Percentiles rank a stretch among this genome's conserved stretches.
phyloP scores from a whole-genome alignment of 2,113 vertebrate species.

The Etia nguti region DNA sequence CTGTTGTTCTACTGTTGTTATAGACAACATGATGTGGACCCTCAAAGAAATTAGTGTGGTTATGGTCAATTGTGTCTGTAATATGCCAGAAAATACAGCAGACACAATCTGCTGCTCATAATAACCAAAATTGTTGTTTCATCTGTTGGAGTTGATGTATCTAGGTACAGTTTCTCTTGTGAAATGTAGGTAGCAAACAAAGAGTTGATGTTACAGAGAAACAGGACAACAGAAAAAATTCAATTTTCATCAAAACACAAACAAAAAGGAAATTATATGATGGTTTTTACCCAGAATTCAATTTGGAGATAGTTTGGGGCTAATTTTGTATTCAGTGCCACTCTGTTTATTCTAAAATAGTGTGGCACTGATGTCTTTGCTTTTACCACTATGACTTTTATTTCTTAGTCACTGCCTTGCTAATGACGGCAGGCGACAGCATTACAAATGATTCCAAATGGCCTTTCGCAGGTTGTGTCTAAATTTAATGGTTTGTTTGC shows the following conservation, averaged over 20 bases:
- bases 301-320: neutral
- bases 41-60: slow-evolving; percentile 11
- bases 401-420: neutral
- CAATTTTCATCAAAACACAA: neutral
- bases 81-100: slow-evolving; percentile 4
- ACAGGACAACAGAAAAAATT: neutral
- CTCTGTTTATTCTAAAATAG: neutral
- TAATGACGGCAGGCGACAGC: neutral
- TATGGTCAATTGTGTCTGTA: neutral
- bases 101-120: neutral
- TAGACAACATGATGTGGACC: slow-evolving; percentile 18
- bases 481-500: slow-evolving; percentile 30
- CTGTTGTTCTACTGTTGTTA: slow-evolving; percentile 16
- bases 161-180: neutral
- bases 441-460: neutral
- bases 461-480: neutral
- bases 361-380: neutral
- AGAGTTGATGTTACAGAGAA: neutral
- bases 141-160: neutral
- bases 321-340: neutral
- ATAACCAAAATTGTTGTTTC: neutral
- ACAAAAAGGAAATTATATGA: neutral
- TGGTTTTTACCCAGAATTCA: neutral
- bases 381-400: slow-evolving; percentile 6
- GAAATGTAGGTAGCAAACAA: neutral